Evolutionary conservation across 2,888 invertebrate genomes (phyloP).

Genomic region (Drosophila infuscata): DNA sequence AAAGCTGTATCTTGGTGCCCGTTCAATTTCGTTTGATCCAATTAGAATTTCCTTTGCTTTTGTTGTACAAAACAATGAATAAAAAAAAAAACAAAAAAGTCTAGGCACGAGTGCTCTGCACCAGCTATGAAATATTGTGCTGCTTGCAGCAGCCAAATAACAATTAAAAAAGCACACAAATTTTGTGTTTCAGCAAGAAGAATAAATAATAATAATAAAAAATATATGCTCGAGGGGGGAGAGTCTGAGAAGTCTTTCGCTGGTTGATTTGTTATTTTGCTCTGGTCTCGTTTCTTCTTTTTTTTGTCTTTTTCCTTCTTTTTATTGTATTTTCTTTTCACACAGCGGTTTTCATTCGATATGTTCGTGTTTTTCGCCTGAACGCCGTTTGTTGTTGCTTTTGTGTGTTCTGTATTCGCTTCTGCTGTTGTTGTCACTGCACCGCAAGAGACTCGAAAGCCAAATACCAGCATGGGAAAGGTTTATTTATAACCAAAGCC

Average conservation of each 20-base stretch:
- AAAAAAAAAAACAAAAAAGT: conserved; percentile 5
- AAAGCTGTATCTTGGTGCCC: conserved; percentile 20
- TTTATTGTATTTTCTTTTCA: conserved; percentile 49
- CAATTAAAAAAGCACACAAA: conserved; percentile 27
- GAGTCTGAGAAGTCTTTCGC: conserved; percentile 37
- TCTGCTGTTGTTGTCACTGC: conserved; percentile 55
- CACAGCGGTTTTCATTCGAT: conserved; percentile 58
- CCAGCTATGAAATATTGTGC: conserved; percentile 27
- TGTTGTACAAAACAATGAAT: conserved; percentile 15
- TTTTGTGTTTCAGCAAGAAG: conserved; percentile 22
- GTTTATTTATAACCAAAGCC: conserved; percentile 83
- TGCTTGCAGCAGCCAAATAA: conserved; percentile 20
- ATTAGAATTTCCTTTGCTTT: conserved; percentile 28
- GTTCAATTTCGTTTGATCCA: conserved; percentile 29
- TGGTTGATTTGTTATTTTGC: conserved; percentile 30
- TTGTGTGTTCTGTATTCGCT: conserved; percentile 34
- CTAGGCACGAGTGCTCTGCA: conserved; percentile 32
- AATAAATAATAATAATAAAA: conserved; percentile 31
- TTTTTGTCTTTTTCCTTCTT: conserved; percentile 8
- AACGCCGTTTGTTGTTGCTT: conserved; percentile 50
- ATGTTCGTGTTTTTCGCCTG: conserved; percentile 59
- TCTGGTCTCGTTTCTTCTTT: conserved; percentile 30
- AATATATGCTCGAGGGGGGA: conserved; percentile 27
- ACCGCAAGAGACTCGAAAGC: conserved; percentile 80
- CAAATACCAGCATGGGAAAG: conserved; percentile 79